Base-by-base conservation (phyloP, 2,797 vertebrate species). In the Acomys russatus region DNA sequence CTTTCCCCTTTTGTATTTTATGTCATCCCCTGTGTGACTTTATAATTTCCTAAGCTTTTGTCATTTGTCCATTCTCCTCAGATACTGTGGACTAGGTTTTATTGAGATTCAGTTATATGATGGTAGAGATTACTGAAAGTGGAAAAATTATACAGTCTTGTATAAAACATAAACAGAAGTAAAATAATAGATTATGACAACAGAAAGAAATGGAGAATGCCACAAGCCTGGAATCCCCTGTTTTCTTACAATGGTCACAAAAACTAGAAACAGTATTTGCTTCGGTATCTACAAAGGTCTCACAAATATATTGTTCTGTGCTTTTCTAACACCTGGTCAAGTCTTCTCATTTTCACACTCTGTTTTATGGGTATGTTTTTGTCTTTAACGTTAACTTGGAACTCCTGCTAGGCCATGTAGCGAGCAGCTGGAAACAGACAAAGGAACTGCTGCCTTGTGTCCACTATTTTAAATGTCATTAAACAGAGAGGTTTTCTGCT, bases 91-190 rank as follows among this genome's bases (percentile, higher is more conserved):
- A 88, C 4, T 25, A 88, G n/a, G 88, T 83, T 88, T 95, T 51
- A 76, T 25, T 73, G 35, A 71, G 73, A 70, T 90, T 90, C 25
- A 4, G 11, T 85, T 78, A 70, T 61, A 64, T 9, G 5, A 9
- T 30, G 7, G 30, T 38, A 6, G 28, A 8, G 33, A 33, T 90
- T 94, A 92, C 63, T 61, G 56, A 73, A 95, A 56, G 11, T 66
- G 9, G 33, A 33, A 79, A 68, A 76, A 64, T 59, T 70, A 9
- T 71, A 68, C 68, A n/a, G 30, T 54, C 22, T 78, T 54, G 2
- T 76, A 14, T 66, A 70, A 89, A 94, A 90, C 87, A 28, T 20
- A 91, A 88, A 68, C 25, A 91, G 44, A 87, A 66, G 8, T 61
- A 83, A 30, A 74, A 64, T 71, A 61, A n/a, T 1, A 15, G 85